A percentile compares a stretch with the other conserved stretches of the same genome.
Conservation (phyloP, 2,888 invertebrate genomes). For the Cerastis rubricosa region DNA sequence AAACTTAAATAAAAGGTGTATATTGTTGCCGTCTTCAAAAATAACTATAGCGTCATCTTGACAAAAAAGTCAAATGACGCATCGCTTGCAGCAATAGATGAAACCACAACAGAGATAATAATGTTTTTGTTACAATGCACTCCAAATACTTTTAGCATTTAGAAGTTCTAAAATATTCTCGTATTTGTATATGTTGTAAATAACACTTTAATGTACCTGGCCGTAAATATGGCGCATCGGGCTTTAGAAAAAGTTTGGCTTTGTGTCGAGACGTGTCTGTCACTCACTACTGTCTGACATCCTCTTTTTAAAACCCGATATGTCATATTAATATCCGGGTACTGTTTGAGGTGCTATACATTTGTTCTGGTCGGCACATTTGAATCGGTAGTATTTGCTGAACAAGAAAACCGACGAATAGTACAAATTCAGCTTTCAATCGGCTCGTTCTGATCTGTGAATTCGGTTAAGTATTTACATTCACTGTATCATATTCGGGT, state of each 20-base stretch:
- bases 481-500: neutral
- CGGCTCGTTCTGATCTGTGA: neutral
- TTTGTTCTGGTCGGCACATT: neutral
- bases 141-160: neutral
- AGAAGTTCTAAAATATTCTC: conserved; percentile 12
- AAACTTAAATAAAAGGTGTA: neutral
- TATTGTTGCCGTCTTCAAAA: neutral
- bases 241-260: conserved; percentile 5
- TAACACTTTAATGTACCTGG: conserved; percentile 31
- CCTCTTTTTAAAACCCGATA: conserved; percentile 2
- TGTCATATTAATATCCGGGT: conserved; percentile 7
- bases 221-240: neutral
- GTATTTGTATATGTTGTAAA: conserved; percentile 48
- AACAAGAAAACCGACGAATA: neutral
- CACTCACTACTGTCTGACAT: neutral
- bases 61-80: conserved; percentile 36
- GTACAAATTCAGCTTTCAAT: neutral
- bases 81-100: conserved; percentile 1
- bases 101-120: conserved; percentile 11
- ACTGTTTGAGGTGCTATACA: neutral
- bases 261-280: neutral
- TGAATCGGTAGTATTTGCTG: neutral
- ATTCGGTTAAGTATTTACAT: neutral
- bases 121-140: conserved; percentile 9
- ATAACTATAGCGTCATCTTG: conserved; percentile 11